These are phyloP conservation scores for Arbacia lixula DNA, from an alignment of 53 echinoderm and acorn worm species.

Conservation along the genomic window DNA sequence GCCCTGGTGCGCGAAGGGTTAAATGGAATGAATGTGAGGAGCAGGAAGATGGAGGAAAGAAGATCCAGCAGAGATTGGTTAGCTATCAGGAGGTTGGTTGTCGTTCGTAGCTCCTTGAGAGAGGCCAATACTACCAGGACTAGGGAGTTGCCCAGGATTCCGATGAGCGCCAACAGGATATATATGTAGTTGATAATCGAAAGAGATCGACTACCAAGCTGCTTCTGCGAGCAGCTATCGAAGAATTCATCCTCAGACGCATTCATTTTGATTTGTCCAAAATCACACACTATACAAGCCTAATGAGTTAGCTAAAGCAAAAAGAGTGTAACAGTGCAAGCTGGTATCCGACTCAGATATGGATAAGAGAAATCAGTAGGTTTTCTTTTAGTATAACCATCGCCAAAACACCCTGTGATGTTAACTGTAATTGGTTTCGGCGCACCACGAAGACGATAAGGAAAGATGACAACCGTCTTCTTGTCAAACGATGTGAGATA, in stretches of 20 bases:
- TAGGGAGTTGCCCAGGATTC: constrained; percentile 61
- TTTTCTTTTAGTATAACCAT: too few species aligned
- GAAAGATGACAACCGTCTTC: too few species aligned
- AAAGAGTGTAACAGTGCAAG: too few species aligned
- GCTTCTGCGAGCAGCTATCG: neutral
- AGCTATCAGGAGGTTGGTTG: constrained; percentile 59
- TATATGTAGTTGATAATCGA: neutral
- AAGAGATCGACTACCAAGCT: neutral
- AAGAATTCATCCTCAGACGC: neutral
- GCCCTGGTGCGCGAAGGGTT: neutral
- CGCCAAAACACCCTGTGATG: too few species aligned
- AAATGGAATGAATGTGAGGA: constrained; percentile 30
- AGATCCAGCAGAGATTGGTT: constrained; percentile 74
- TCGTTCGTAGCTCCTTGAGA: constrained; percentile 26
- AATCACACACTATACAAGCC: too few species aligned
- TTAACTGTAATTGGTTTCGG: too few species aligned
- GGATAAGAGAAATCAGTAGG: too few species aligned
- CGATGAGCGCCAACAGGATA: constrained; percentile 33
- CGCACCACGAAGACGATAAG: too few species aligned
- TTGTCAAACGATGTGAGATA: too few species aligned
- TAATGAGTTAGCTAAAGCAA: too few species aligned
- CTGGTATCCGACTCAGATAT: too few species aligned
- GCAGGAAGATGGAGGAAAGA: constrained; percentile 49
- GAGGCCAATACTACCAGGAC: constrained; percentile 58
- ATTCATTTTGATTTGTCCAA: constrained; percentile 20